Evolutionary conservation across 2,888 invertebrate genomes (phyloP).

Genomic region (Alitta virens): DNA sequence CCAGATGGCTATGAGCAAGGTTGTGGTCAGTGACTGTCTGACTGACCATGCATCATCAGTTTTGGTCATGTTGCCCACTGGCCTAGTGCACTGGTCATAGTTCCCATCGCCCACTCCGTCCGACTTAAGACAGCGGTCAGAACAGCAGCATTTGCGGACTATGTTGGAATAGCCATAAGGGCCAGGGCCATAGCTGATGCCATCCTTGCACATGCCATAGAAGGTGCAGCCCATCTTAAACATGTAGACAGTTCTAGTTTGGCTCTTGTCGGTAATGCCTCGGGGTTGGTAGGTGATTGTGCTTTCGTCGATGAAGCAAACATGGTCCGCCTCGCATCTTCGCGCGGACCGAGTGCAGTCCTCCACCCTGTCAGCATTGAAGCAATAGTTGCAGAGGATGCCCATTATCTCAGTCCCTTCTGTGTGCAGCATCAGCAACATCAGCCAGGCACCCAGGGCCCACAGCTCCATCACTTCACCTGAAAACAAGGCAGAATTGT

Average conservation of each 20-base stretch:
- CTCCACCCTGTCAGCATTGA: constrained; percentile 7
- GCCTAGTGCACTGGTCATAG: constrained; percentile 6
- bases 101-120: constrained; percentile 9
- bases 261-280: not conserved
- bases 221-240: constrained; percentile 16
- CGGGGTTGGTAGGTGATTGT: constrained; percentile 6
- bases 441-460: too few relatives aligned
- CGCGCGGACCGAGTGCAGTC: constrained; percentile 5
- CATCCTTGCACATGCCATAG: constrained; percentile 14
- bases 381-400: constrained; percentile 11
- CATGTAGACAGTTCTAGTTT: constrained; percentile 8
- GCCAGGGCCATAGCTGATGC: constrained; percentile 15
- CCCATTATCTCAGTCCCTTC: not conserved
- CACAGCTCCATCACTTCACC: too few relatives aligned
- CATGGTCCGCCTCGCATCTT: not conserved
- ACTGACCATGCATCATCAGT: not conserved
- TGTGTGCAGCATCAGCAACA: too few relatives aligned
- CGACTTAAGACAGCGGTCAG: constrained; percentile 3
- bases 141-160: constrained; percentile 9
- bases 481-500: too few relatives aligned
- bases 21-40: too few relatives aligned
- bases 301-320: constrained; percentile 15
- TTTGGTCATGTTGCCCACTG: constrained; percentile 4
- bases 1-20: too few relatives aligned
- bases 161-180: constrained; percentile 16